Base-by-base conservation (phyloP, 2,797 vertebrate species). In the Parambassis ranga region DNA sequence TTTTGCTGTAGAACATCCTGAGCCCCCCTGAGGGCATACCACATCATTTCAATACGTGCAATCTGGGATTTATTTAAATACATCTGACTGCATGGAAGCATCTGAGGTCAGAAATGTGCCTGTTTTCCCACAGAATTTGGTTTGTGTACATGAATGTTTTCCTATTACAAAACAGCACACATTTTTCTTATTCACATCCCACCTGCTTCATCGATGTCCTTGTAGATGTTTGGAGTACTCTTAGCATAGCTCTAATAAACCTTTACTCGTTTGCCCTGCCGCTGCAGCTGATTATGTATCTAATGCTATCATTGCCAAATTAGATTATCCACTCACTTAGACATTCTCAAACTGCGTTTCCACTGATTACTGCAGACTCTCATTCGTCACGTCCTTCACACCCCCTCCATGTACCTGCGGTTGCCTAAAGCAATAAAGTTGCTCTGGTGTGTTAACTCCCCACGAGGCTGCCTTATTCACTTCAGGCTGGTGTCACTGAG, bases 331-430 rank as follows among this genome's bases (percentile, higher is more conserved):
- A 23, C 33, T 68, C 61, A 41, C 65, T 65, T 52, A 65, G 55
- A 55, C 60, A 30, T 36, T 56, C 59, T 36, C 58, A 58, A 50
- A 26, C 30, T 65, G 39, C 42, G 38, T 67, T 75, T 59, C 60
- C 47, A 30, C 38, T 63, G 67, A 84, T 76, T 73, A 78, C 55
- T 44, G 74, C 74, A 77, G 62, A 56, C 55, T 51, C 8, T 35
- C 39, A 41, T 65, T 63, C 3, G 11, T 73, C 74, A 79, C 22
- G 62, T 81, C 82, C 80, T 82, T 83, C 81, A 85, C 71, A 74
- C 47, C 27, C 27, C 38, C 16, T 65, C 58, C 63, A 19, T 73
- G 67, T 73, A 66, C 71, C 71, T 61, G 66, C 51, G 27, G 58
- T 69, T 62, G 79, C 84, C 77, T 22, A 72, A 69, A 70, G 79